Percentiles rank a stretch among this genome's conserved stretches.
phyloP scores from a whole-genome alignment of 2,888 invertebrate species.

The Cerceris rybyensis region DNA sequence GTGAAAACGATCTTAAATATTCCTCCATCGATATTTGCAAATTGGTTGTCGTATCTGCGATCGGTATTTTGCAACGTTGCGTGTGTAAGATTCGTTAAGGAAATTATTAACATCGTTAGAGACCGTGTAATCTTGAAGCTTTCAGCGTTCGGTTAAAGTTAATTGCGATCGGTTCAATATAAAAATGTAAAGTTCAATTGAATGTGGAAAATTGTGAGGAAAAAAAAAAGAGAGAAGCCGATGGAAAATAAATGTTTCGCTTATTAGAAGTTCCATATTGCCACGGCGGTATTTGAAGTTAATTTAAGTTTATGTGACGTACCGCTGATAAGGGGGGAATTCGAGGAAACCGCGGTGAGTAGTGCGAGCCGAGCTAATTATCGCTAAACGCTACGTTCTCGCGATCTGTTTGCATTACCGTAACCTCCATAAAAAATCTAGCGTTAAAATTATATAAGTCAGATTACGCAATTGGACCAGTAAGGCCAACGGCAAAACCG shows the following conservation, averaged over 20 bases:
- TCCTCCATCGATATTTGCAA: too few relatives aligned
- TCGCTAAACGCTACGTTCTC: slow-evolving; percentile 4
- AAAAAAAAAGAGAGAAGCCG: not conserved
- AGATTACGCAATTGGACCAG: slow-evolving; percentile 39
- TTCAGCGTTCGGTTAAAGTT: too few relatives aligned
- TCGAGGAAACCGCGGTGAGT: not conserved
- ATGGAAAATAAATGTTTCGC: not conserved
- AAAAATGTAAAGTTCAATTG: too few relatives aligned
- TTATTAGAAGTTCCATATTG: not conserved
- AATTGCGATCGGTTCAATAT: too few relatives aligned
- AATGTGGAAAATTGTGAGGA: not conserved
- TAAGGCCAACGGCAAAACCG: slow-evolving; percentile 30
- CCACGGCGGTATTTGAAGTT: not conserved
- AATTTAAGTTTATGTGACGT: not conserved
- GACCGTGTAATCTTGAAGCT: too few relatives aligned
- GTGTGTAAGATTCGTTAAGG: too few relatives aligned
- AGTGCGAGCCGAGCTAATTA: slow-evolving; percentile 11
- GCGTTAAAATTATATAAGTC: slow-evolving; percentile 34
- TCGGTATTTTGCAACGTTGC: too few relatives aligned
- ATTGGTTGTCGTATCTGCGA: too few relatives aligned
- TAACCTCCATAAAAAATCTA: slow-evolving; percentile 6
- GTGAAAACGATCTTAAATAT: too few relatives aligned
- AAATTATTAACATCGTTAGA: too few relatives aligned
- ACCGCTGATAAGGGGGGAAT: not conserved
- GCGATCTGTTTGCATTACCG: slow-evolving; percentile 2